A percentile compares a stretch with the other conserved stretches of the same genome.
Conservation (phyloP, 2,797 vertebrate genomes). For the Eulemur mongoz region DNA sequence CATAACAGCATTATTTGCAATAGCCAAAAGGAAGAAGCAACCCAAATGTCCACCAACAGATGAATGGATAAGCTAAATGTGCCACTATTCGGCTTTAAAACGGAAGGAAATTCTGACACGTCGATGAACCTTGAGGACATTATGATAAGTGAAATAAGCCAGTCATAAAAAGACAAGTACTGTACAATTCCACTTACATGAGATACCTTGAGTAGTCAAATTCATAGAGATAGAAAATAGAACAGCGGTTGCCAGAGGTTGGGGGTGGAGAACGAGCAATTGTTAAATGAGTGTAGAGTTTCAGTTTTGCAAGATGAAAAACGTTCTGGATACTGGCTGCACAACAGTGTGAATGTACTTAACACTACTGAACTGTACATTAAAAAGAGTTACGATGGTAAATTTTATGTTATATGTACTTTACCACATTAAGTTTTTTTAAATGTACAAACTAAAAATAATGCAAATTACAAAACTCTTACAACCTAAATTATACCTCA, state of each 20-base stretch:
- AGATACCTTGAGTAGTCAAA: background rate
- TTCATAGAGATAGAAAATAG: background rate
- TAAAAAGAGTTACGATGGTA: background rate
- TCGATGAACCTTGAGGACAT: background rate
- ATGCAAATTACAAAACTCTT: background rate
- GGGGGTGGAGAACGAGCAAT: background rate
- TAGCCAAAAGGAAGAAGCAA: background rate
- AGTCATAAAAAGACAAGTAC: background rate
- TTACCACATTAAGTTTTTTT: background rate
- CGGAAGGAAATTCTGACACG: background rate
- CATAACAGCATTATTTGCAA: background rate
- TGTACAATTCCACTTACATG: background rate
- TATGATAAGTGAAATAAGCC: background rate
- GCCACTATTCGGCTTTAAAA: background rate
- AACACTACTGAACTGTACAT: background rate
- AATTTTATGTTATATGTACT: background rate
- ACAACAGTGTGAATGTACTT: background rate
- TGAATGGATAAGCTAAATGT: background rate
- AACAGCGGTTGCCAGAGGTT: background rate
- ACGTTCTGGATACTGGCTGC: background rate
- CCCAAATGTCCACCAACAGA: background rate
- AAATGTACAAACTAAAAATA: background rate
- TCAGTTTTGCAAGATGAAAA: constrained; percentile 23
- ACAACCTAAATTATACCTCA: background rate
- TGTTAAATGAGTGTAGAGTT: background rate